Evolutionary conservation across 2,888 invertebrate genomes (phyloP).

Genomic region (Azorinus chamasolen): DNA sequence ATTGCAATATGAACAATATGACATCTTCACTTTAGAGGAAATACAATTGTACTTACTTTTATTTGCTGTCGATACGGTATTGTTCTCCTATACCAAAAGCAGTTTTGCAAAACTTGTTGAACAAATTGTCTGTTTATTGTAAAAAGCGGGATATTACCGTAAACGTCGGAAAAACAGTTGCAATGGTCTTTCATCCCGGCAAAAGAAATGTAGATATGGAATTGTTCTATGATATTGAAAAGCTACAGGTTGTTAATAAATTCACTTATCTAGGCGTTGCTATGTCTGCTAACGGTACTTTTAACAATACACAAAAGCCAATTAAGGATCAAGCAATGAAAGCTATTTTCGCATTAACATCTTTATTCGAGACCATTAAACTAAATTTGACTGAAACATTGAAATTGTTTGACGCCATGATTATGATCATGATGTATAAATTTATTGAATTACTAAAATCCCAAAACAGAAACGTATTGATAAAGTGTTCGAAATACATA

Average conservation of each 20-base stretch:
- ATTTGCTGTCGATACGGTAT: neutral
- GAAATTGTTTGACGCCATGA: too few species aligned
- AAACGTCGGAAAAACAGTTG: conserved; percentile 15
- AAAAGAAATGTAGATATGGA: conserved; percentile 1
- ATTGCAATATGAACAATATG: neutral
- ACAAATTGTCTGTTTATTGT: conserved; percentile 9
- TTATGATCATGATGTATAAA: neutral
- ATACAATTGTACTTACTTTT: too few species aligned
- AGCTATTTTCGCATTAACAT: too few species aligned
- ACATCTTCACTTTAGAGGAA: neutral
- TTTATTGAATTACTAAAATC: too few species aligned
- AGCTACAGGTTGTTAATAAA: too few species aligned
- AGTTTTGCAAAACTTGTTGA: conserved; percentile 5
- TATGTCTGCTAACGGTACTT: too few species aligned
- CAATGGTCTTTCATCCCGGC: conserved; percentile 15
- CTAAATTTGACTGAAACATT: too few species aligned
- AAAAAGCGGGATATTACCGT: conserved; percentile 15
- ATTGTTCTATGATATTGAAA: too few species aligned
- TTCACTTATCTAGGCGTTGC: too few species aligned
- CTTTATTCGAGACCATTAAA: neutral
- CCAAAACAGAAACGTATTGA: too few species aligned
- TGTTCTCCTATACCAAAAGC: neutral
- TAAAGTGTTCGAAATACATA: conserved; percentile 5
- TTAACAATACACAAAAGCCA: too few species aligned
- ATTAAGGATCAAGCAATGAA: too few species aligned